Evolutionary conservation across 2,888 invertebrate genomes (phyloP), one percentile per base, ranked within the genome.

Genomic region (Yponomeuta malinellus): DNA sequence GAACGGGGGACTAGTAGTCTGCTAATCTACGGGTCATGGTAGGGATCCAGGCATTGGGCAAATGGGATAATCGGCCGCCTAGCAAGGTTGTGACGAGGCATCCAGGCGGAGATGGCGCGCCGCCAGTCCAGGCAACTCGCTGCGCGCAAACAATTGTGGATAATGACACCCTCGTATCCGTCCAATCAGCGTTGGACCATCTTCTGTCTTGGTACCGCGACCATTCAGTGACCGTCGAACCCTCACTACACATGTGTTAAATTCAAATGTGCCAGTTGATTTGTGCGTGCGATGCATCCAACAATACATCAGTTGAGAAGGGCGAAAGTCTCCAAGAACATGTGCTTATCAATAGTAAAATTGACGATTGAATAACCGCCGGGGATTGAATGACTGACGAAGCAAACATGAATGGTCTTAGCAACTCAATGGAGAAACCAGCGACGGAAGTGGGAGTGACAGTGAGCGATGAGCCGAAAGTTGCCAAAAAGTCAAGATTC

Each of bases 41-140:
- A 85, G 87, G 86, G 52, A 12, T 59, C 82, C 86, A 87, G 86
- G 82, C 86, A 87, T 84, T 84, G 86, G 84, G 80, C 82, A 89
- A 90, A 91, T 91, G 89, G 86, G 84, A 91, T 91, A 91, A 91
- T 86, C 85, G 90, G 83, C 83, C 83, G 82, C 86, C 86, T 86
- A 83, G 86, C 91, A 90, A 91, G 91, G 91, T 89, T 90, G 90
- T 84, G 85, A 83, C 83, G 84, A 77, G 77, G 71, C 63, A 37
- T 10, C 33, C 59, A 15, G 59, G 59, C 63, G 59, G 59, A 67
- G 64, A 52, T 59, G 63, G 70, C 43, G 52, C 37, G 68, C 31
- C 48, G 59, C 67, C 15, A 15, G 68, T 48, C 31, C 52, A 80
- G 74, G 68, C 65, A 5, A 80, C 74, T 79, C 83, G 86, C 82